phyloP scores from a whole-genome alignment of 2,113 vertebrate genomes.

The Pygoscelis antarcticus region DNA sequence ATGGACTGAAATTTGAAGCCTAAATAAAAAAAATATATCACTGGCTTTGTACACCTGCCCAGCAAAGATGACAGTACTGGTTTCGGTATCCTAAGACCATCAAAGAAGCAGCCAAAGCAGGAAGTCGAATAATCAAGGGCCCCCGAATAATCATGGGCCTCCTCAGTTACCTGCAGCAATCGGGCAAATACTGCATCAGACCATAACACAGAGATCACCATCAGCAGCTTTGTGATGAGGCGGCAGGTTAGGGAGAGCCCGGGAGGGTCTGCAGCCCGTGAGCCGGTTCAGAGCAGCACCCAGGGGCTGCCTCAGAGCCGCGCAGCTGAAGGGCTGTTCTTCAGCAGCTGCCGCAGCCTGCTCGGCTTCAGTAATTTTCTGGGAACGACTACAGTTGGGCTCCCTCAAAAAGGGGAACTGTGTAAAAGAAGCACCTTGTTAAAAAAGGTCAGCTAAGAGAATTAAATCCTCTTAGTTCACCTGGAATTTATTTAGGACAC shows the following conservation, averaged over 20 bases:
- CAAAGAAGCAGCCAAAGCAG: background rate
- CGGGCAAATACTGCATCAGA: background rate
- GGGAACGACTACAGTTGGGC: accelerated
- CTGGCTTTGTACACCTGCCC: background rate
- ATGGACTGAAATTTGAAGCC: background rate
- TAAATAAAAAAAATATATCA: background rate
- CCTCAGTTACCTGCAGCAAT: background rate
- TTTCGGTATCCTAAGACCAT: background rate
- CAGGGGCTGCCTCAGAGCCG: background rate
- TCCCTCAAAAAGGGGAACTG: background rate
- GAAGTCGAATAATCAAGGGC: background rate
- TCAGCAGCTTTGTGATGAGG: background rate
- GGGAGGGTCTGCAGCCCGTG: background rate
- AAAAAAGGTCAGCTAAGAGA: background rate
- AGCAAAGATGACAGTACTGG: background rate
- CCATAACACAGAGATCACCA: accelerated
- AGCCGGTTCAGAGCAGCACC: background rate
- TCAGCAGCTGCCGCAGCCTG: accelerated
- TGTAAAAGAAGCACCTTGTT: background rate
- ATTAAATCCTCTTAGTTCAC: background rate
- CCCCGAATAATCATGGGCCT: background rate
- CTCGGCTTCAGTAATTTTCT: accelerated
- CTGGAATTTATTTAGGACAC: background rate
- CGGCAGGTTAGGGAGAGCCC: background rate
- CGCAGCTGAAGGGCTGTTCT: background rate